phyloP scores from a whole-genome alignment of 2,797 vertebrate genomes.

The Protonibea diacanthus region DNA sequence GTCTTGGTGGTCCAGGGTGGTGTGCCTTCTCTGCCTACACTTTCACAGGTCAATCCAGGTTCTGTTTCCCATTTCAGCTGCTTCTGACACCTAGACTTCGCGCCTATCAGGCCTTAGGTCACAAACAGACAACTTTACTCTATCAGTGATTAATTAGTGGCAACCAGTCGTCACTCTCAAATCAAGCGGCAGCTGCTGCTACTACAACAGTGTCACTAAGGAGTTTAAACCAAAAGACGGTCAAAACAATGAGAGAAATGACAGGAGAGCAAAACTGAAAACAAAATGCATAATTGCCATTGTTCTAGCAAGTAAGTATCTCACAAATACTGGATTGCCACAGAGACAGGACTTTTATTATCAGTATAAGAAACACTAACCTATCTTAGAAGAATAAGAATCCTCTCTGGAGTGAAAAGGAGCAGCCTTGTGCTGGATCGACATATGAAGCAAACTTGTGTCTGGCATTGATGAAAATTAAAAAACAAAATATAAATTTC shows the following conservation, averaged over 20 bases:
- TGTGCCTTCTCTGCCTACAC: conserved; percentile 20
- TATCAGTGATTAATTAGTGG: conserved; percentile 15
- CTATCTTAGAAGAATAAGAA: conserved; percentile 51
- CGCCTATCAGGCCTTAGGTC: conserved; percentile 40
- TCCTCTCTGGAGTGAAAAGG: conserved; percentile 70
- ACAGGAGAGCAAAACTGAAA: conserved; percentile 3
- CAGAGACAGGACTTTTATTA: conserved; percentile 10
- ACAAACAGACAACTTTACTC: conserved; percentile 27
- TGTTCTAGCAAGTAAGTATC: conserved; percentile 7
- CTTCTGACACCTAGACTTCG: conserved; percentile 44
- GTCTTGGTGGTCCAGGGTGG: conserved; percentile 39
- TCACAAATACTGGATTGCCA: conserved; percentile 19
- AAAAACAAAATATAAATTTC: conserved; percentile 29
- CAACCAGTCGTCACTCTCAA: conserved; percentile 24
- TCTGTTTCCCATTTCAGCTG: conserved; percentile 48
- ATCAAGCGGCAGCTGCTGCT: conserved; percentile 21
- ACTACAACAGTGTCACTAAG: not conserved
- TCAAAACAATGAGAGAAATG: conserved; percentile 5
- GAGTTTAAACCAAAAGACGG: conserved; percentile 21
- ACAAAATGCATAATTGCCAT: conserved; percentile 12
- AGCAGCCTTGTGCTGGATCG: conserved; percentile 69
- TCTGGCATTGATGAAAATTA: conserved; percentile 70
- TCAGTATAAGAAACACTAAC: conserved; percentile 50
- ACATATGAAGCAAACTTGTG: conserved; percentile 71
- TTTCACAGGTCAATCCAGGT: conserved; percentile 19